phyloP scores from a whole-genome alignment of 1,140 invertebrate genomes.

The Phymastichus coffea region DNA sequence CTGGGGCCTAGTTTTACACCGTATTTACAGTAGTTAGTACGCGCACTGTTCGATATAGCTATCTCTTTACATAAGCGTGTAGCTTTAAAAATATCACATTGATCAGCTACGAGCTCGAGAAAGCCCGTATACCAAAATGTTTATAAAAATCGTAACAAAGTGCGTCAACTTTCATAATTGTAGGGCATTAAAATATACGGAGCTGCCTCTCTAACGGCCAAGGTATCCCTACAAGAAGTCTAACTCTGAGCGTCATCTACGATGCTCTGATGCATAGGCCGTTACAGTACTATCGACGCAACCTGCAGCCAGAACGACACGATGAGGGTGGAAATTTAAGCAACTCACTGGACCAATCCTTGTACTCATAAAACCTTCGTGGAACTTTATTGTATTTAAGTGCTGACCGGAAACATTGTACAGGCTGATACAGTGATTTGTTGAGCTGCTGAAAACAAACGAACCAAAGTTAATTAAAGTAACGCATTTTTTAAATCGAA shows the following conservation, averaged over 20 bases:
- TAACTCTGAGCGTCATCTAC: constrained; percentile 65
- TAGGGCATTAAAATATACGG: no score
- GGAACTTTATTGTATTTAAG: constrained; percentile 78
- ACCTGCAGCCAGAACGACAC: constrained; percentile 73
- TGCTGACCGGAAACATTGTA: constrained; percentile 71
- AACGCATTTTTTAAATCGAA: no score
- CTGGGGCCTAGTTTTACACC: no score
- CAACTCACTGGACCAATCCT: constrained; percentile 82
- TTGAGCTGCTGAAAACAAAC: constrained; percentile 73
- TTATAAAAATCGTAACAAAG: constrained; percentile 15
- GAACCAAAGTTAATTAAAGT: no score
- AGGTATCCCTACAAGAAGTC: constrained; percentile 36
- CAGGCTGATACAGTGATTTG: constrained; percentile 78
- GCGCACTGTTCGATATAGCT: no score
- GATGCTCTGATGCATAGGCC: constrained; percentile 69
- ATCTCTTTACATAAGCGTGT: no score
- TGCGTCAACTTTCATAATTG: constrained; percentile 16
- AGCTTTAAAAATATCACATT: constrained; percentile 28
- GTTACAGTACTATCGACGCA: constrained; percentile 76
- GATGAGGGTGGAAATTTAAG: constrained; percentile 84
- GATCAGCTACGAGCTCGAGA: neutral
- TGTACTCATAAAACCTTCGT: constrained; percentile 89
- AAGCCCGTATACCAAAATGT: neutral
- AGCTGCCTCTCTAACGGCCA: no score
- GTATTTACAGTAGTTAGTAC: no score